Conservation (phyloP, 2,888 invertebrate species). For the Rhingia campestris region DNA sequence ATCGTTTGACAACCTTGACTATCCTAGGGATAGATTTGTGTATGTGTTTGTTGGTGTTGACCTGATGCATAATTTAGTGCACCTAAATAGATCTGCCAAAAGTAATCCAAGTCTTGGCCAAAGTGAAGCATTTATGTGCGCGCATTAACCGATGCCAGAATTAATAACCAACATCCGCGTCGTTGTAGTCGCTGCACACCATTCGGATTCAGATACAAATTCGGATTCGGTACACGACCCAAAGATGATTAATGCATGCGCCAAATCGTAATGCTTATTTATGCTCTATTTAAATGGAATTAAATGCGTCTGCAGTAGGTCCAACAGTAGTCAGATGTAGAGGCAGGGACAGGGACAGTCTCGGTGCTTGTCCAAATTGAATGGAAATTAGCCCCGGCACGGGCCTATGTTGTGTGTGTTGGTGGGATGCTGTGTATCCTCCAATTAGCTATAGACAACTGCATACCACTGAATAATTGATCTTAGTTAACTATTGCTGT, state of each 20-base stretch:
- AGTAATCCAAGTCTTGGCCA: conserved; percentile 37
- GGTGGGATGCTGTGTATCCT: conserved; percentile 23
- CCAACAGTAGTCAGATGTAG: too few relatives aligned
- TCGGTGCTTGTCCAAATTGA: conserved; percentile 49
- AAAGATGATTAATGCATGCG: conserved; percentile 66
- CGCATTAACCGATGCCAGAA: conserved; percentile 45
- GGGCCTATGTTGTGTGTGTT: conserved; percentile 5
- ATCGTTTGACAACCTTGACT: background rate
- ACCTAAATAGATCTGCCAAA: conserved; percentile 35
- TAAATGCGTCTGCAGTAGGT: conserved; percentile 53
- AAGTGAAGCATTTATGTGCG: conserved; percentile 47
- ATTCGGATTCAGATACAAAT: background rate
- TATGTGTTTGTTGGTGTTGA: background rate
- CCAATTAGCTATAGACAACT: conserved; percentile 63
- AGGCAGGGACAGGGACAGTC: background rate
- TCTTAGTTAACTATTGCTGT: conserved; percentile 69
- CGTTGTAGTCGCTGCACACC: background rate
- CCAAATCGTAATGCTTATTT: conserved; percentile 69
- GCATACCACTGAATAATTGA: conserved; percentile 67
- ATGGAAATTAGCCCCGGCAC: conserved; percentile 61
- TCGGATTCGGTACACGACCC: background rate
- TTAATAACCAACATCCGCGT: conserved; percentile 48
- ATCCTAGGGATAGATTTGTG: conserved; percentile 11
- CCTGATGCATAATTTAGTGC: background rate
- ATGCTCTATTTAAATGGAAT: conserved; percentile 69